Evolutionary conservation across 2,113 vertebrate species (phyloP).

Genomic region (Alexandromys fortis): DNA sequence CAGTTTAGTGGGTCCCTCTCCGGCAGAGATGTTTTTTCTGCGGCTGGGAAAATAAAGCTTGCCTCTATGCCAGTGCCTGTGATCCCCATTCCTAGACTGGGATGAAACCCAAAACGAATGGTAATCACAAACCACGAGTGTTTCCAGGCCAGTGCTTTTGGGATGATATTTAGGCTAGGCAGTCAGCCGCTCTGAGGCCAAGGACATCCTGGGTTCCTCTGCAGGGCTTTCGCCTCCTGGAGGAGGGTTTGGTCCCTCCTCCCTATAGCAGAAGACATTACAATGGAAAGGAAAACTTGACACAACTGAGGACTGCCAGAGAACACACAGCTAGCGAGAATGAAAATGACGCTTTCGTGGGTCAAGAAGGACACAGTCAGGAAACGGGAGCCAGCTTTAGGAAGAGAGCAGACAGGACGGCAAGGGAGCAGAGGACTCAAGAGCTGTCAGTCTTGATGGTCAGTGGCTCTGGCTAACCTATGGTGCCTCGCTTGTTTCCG

Average conservation of each 20-base stretch:
- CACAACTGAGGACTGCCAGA: not conserved
- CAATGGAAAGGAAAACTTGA: not conserved
- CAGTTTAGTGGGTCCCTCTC: not conserved
- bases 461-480: not conserved
- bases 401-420: fast-evolving
- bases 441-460: not conserved
- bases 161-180: not conserved
- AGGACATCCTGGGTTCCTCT: not conserved
- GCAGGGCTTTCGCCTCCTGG: not conserved
- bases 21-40: not conserved
- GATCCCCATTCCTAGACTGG: not conserved
- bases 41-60: not conserved
- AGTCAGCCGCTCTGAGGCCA: not conserved
- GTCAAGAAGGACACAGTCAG: too few species aligned
- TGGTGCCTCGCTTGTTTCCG: not conserved
- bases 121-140: not conserved
- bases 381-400: not conserved
- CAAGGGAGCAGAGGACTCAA: fast-evolving
- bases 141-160: not conserved
- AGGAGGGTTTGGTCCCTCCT: not conserved
- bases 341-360: not conserved
- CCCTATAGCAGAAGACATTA: not conserved
- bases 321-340: not conserved
- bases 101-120: not conserved
- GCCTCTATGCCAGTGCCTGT: not conserved